phyloP scores from a whole-genome alignment of 2,113 vertebrate species.

The Gopherus evgoodei region DNA sequence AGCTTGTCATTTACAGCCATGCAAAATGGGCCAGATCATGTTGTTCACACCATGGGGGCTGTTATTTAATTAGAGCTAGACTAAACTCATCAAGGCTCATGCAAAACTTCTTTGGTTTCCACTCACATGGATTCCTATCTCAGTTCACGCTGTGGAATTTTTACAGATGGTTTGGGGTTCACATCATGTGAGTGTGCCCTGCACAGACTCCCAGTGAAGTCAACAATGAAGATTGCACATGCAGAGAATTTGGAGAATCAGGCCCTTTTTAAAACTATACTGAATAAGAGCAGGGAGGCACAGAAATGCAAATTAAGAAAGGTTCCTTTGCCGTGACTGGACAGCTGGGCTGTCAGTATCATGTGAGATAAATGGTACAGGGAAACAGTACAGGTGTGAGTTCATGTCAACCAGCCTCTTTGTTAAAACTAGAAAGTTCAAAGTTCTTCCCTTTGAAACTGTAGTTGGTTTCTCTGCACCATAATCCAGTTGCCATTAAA shows the following conservation, averaged over 20 bases:
- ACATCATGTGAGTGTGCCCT: neutral
- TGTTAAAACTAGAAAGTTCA: neutral
- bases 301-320: conserved; percentile 35
- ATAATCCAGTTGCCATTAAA: conserved; percentile 16
- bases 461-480: neutral
- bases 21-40: neutral
- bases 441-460: neutral
- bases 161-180: neutral
- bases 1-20: neutral
- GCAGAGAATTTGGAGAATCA: neutral
- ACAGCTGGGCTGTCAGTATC: neutral
- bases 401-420: neutral
- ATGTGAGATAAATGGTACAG: neutral
- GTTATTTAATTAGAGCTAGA: neutral
- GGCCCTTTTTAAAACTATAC: neutral
- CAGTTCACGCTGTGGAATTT: neutral
- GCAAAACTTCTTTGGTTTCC: neutral
- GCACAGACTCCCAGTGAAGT: neutral
- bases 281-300: neutral
- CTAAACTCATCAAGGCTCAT: neutral
- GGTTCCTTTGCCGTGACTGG: conserved; percentile 25
- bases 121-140: neutral
- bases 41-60: neutral
- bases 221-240: neutral
- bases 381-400: neutral